phyloP scores from a whole-genome alignment of 2,888 invertebrate genomes.

The Spatulosminthurus flaviceps region DNA sequence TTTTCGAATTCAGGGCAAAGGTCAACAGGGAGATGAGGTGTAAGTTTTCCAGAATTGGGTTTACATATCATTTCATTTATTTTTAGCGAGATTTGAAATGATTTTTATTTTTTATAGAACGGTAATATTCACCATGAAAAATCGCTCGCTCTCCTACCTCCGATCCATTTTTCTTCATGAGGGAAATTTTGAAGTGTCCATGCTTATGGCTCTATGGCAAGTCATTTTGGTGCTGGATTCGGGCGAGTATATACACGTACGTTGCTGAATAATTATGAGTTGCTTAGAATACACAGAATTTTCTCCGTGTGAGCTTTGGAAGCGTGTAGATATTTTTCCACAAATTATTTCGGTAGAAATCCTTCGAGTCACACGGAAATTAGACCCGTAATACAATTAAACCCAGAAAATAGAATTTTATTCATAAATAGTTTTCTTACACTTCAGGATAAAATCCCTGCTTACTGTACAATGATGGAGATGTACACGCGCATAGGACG shows the following conservation, averaged over 20 bases:
- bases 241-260: background rate
- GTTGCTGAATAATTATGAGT: background rate
- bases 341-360: too few relatives aligned
- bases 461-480: constrained; percentile 60
- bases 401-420: too few relatives aligned
- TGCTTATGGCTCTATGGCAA: constrained; percentile 57
- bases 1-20: background rate
- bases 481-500: constrained; percentile 51
- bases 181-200: constrained; percentile 53
- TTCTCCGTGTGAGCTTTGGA: too few relatives aligned
- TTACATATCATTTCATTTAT: too few relatives aligned
- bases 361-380: too few relatives aligned
- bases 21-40: background rate
- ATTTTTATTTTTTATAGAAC: background rate
- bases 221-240: constrained; percentile 46
- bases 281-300: too few relatives aligned
- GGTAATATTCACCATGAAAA: constrained; percentile 42
- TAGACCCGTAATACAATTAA: too few relatives aligned
- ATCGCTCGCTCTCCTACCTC: constrained; percentile 57
- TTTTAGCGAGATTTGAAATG: background rate
- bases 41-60: too few relatives aligned
- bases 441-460: constrained; percentile 56
- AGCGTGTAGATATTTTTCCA: too few relatives aligned
- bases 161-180: constrained; percentile 58
- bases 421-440: too few relatives aligned